Conservation (phyloP, 2,113 vertebrate genomes). For the Rhipidura dahli region DNA sequence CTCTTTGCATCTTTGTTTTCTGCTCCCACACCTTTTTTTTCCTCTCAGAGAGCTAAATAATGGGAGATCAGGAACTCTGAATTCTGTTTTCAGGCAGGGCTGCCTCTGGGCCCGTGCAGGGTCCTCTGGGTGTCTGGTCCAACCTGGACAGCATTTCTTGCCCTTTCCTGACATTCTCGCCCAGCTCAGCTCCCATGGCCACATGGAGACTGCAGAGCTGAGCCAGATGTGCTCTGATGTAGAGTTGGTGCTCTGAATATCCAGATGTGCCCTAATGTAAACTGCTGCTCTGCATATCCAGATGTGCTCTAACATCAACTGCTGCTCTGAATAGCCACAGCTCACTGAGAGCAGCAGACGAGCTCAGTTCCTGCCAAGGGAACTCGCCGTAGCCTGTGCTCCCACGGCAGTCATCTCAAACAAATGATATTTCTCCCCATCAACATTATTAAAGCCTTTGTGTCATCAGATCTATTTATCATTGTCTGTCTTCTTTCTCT, state of each 20-base stretch:
- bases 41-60: background rate
- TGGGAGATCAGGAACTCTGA: background rate
- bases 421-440: slow-evolving; percentile 18
- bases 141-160: background rate
- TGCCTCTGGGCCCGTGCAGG: fast-evolving
- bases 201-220: background rate
- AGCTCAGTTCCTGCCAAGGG: background rate
- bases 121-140: background rate
- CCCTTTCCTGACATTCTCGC: background rate
- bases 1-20: background rate
- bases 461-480: slow-evolving; percentile 35
- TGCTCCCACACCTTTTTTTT: background rate
- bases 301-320: background rate
- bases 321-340: background rate
- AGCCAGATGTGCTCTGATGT: no score
- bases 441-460: slow-evolving; percentile 29
- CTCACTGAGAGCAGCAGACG: background rate
- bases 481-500: slow-evolving; percentile 4
- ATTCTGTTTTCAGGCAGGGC: background rate
- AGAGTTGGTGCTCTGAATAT: no score
- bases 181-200: background rate
- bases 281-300: background rate
- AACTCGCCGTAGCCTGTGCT: background rate
- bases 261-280: background rate
- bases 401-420: slow-evolving; percentile 4